phyloP scores from a whole-genome alignment of 1,140 invertebrate genomes.

The Papilio xuthus region DNA sequence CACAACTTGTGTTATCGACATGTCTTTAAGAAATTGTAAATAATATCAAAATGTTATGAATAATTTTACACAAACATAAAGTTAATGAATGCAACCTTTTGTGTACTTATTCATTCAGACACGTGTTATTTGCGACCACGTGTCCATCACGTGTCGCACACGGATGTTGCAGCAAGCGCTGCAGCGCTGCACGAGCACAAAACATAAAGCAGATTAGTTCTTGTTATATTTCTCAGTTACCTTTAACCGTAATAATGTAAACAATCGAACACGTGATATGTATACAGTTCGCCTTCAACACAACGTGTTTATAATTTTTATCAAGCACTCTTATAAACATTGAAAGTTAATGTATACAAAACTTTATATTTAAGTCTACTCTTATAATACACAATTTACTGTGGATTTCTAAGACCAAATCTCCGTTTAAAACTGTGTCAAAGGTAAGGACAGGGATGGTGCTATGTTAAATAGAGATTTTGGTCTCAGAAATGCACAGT shows the following conservation, averaged over 20 bases:
- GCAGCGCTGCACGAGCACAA: neutral
- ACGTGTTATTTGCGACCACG: neutral
- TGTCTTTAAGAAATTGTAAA: neutral
- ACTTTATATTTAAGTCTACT: neutral
- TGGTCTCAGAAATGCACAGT: too few species aligned
- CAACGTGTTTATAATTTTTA: constrained; percentile 24
- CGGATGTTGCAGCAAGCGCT: constrained; percentile 9
- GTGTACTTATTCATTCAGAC: neutral
- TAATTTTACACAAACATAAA: neutral
- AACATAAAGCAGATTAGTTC: constrained; percentile 21
- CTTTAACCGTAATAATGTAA: constrained; percentile 7
- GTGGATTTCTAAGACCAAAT: too few species aligned
- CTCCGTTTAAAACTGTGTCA: too few species aligned
- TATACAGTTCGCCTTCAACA: constrained; percentile 12
- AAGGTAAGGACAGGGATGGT: too few species aligned
- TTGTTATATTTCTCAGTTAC: constrained; percentile 3
- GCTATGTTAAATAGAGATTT: too few species aligned
- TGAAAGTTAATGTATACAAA: constrained; percentile 10
- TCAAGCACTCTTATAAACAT: neutral
- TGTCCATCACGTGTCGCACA: constrained; percentile 1
- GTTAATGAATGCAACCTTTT: neutral
- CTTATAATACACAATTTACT: neutral
- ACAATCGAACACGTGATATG: constrained; percentile 26
- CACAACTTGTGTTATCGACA: neutral
- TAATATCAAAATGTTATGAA: neutral